A percentile compares a stretch with the other conserved stretches of the same genome.
Conservation (phyloP, 2,113 vertebrate genomes). For the Saimiri boliviensis region DNA sequence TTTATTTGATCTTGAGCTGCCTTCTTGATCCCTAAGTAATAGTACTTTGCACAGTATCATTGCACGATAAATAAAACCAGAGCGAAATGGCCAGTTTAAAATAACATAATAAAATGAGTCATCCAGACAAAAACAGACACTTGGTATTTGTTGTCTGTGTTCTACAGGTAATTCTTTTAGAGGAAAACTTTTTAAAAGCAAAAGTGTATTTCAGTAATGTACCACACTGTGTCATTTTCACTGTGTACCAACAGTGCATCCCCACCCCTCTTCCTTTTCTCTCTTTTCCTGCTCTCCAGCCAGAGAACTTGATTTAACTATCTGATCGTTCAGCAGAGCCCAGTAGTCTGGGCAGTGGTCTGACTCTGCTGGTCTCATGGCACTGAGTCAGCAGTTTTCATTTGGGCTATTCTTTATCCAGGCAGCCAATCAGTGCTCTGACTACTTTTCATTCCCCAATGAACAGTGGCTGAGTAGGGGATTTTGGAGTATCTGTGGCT, state of each 20-base stretch:
- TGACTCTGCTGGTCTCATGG: background rate
- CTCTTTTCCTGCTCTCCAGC: background rate
- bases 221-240: background rate
- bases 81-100: background rate
- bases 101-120: background rate
- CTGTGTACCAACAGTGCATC: accelerated
- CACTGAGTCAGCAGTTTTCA: background rate
- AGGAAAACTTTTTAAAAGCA: background rate
- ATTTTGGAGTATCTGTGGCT: background rate
- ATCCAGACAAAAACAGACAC: background rate
- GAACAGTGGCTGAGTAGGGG: background rate
- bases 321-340: background rate
- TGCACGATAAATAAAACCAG: background rate
- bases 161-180: background rate
- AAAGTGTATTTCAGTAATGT: background rate
- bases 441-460: background rate
- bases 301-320: background rate
- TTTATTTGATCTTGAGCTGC: background rate
- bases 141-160: background rate
- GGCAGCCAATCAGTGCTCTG: background rate
- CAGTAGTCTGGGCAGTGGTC: background rate
- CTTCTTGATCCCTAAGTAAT: background rate
- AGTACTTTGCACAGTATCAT: background rate
- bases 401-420: background rate
- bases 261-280: accelerated